Evolutionary conservation across 1,140 invertebrate genomes (phyloP).

Genomic region (Radopholus similis): DNA sequence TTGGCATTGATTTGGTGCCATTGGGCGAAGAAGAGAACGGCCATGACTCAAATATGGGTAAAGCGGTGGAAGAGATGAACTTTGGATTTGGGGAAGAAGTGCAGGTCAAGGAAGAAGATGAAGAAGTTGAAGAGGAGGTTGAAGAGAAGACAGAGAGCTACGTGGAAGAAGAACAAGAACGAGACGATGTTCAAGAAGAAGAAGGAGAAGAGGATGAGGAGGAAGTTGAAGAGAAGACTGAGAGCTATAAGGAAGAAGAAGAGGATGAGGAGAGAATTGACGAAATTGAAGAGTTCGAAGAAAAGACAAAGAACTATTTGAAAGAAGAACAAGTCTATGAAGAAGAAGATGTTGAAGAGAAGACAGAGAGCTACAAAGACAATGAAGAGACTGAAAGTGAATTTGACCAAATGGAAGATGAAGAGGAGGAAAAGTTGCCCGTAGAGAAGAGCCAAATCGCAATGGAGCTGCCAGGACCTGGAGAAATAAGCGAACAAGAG

Average conservation of each 20-base stretch:
- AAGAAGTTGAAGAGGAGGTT: neutral
- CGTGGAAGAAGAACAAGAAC: neutral
- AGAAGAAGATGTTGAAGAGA: neutral
- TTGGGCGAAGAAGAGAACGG: too few relatives aligned
- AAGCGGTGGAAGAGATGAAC: neutral
- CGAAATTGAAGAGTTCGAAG: neutral
- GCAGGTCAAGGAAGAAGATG: neutral
- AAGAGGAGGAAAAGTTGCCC: neutral
- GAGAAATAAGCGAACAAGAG: too few relatives aligned
- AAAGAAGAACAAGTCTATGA: neutral
- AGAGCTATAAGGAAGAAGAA: neutral
- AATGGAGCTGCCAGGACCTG: too few relatives aligned
- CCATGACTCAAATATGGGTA: too few relatives aligned
- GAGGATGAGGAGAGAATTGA: constrained; percentile 10
- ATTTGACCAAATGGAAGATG: neutral
- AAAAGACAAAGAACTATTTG: constrained; percentile 14
- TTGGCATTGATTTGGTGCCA: too few relatives aligned
- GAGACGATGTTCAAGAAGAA: neutral
- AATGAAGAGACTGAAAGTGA: neutral
- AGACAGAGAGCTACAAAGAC: neutral
- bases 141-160: neutral
- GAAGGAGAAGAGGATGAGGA: neutral
- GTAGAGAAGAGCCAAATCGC: neutral
- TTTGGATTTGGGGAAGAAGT: neutral
- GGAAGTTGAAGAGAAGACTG: neutral